Conservation (phyloP, 2,888 invertebrate species). For the Lithophane socia region DNA sequence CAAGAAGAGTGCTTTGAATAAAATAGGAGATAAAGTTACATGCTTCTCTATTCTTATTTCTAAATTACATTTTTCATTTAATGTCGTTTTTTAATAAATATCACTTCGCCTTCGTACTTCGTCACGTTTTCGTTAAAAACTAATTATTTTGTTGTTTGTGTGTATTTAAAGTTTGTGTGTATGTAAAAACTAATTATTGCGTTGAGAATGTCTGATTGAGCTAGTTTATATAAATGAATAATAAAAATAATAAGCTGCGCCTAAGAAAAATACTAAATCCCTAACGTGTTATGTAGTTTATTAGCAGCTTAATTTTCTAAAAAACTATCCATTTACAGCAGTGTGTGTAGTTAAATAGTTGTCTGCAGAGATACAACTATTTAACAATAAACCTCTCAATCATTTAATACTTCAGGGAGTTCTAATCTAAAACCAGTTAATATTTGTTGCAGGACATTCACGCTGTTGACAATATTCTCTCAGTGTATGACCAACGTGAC, state of each 20-base stretch:
- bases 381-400: not conserved
- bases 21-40: conserved; percentile 14
- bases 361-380: not conserved
- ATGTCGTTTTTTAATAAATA: conserved; percentile 9
- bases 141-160: too few species aligned
- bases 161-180: too few species aligned
- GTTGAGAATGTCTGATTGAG: too few species aligned
- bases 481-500: conserved; percentile 93
- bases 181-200: too few species aligned
- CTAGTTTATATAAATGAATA: not conserved
- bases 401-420: not conserved
- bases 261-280: not conserved
- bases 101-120: not conserved
- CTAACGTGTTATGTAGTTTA: too few species aligned
- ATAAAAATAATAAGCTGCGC: too few species aligned
- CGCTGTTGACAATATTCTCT: conserved; percentile 94
- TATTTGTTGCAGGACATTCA: conserved; percentile 91
- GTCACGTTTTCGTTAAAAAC: conserved; percentile 5
- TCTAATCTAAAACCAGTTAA: not conserved
- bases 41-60: conserved; percentile 1
- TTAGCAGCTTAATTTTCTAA: not conserved
- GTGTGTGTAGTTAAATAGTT: too few species aligned
- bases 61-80: not conserved
- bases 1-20: conserved; percentile 29
- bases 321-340: not conserved